Conservation (phyloP, 1,140 invertebrate genomes). For the Wasmannia auropunctata region DNA sequence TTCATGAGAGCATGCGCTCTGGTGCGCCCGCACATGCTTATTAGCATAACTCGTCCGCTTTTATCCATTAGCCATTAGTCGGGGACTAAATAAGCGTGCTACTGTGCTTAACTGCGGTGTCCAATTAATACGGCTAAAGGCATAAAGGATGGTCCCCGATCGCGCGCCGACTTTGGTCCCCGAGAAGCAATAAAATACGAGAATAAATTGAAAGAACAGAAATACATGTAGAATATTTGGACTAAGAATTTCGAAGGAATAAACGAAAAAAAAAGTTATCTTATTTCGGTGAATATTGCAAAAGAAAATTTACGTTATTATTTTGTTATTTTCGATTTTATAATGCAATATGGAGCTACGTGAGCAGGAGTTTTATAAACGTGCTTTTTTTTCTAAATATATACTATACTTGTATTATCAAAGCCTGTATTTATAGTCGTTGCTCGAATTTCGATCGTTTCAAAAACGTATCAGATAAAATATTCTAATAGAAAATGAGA, state of each 20-base stretch:
- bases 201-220: neutral
- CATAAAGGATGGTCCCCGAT: constrained; percentile 48
- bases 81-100: constrained; percentile 58
- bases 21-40: constrained; percentile 74
- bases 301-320: neutral
- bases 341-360: neutral
- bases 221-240: neutral
- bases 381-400: neutral
- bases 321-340: neutral
- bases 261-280: neutral
- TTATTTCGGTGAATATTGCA: neutral
- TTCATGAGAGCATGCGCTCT: constrained; percentile 78
- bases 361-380: neutral
- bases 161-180: neutral
- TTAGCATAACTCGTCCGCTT: constrained; percentile 81
- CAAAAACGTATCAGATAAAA: neutral
- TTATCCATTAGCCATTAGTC: constrained; percentile 78
- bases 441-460: neutral
- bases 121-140: constrained; percentile 69
- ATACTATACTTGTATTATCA: neutral
- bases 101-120: constrained; percentile 59
- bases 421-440: neutral
- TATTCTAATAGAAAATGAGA: neutral
- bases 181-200: neutral
- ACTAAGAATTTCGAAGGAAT: neutral